phyloP scores from a whole-genome alignment of 37 sponge, comb jelly and placozoan genomes.

The Agelas oroides region DNA sequence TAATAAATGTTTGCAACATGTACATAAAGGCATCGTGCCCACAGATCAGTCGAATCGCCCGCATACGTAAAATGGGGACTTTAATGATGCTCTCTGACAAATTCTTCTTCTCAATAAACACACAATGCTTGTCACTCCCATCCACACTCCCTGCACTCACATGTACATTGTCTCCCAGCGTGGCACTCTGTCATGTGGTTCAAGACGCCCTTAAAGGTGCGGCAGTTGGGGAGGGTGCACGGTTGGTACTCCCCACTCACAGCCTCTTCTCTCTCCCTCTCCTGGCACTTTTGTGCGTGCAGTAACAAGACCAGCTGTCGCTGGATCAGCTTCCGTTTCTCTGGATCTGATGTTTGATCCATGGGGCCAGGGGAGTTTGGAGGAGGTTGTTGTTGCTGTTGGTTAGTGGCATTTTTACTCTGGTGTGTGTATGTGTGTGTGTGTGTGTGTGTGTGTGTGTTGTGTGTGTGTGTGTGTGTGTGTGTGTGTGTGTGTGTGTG shows the following conservation, averaged over 20 bases:
- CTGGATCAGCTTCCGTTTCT: slow-evolving; percentile 93
- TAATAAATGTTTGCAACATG: too few relatives aligned
- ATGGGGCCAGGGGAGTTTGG: not conserved
- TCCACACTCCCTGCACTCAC: too few relatives aligned
- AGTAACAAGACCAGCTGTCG: slow-evolving; percentile 97
- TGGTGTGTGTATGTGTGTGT: not conserved
- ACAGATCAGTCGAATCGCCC: too few relatives aligned
- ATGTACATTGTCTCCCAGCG: slow-evolving; percentile 78
- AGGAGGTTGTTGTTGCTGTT: not conserved
- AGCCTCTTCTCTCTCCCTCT: slow-evolving; percentile 78
- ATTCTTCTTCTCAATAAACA: too few relatives aligned
- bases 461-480: too few relatives aligned
- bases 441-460: not conserved
- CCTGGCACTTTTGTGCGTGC: slow-evolving; percentile 99
- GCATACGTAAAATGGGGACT: too few relatives aligned
- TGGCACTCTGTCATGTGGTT: slow-evolving; percentile 94
- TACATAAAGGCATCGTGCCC: too few relatives aligned
- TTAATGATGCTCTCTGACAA: too few relatives aligned
- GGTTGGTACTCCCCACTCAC: slow-evolving; percentile 62
- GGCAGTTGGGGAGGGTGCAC: slow-evolving; percentile 91
- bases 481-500: too few relatives aligned
- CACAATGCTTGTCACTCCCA: too few relatives aligned
- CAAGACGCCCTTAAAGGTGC: slow-evolving; percentile 95
- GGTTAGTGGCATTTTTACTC: not conserved
- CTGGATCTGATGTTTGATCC: slow-evolving; percentile 72